Base-by-base conservation (phyloP, 2,113 vertebrate genomes). In the Uropsilus gracilis region DNA sequence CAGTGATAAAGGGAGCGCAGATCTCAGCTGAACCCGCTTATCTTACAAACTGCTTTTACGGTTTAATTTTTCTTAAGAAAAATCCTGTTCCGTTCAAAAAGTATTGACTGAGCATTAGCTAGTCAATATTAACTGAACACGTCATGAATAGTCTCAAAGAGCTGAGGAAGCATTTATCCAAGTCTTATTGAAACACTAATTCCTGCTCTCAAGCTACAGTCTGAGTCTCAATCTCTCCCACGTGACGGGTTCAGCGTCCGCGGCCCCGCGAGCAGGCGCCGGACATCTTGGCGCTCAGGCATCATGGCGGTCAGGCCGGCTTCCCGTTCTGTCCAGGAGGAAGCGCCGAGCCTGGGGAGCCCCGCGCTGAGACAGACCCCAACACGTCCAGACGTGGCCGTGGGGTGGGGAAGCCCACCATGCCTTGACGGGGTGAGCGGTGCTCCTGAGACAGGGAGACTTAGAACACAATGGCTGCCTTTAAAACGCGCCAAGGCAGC, bases 291-390 rank as follows among this genome's bases (percentile, higher is more conserved):
- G n/a, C n/a, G n/a, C n/a, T n/a, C n/a, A n/a, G n/a, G n/a, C n/a
- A n/a, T n/a, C n/a, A n/a, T n/a, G n/a, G n/a, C n/a, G n/a, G n/a
- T n/a, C n/a, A n/a, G n/a, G n/a, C n/a, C n/a, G n/a, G n/a, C n/a
- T n/a, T n/a, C n/a, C n/a, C n/a, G n/a, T 2, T 37, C n/a, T n/a
- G 6, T 14, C 13, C 5, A 34, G 0, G 3, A 30, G 37, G 7
- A 55, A 34, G 39, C 28, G 28, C 44, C 64, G 16, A 53, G 17
- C 22, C 22, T 20, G 30, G 28, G 55, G 34, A 2, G 12, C n/a
- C 1, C 20, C 44, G 22, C 30, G 22, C 34, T 48, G 59, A 53
- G 46, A 44, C 73, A 78, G n/a, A 14, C 2, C 1, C 26, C 39
- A 8, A 0, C 13, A 42, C 22, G 1, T 3, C 28, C 22, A 24